Conservation (phyloP, 2,113 vertebrate genomes). For the Caranx ignobilis region DNA sequence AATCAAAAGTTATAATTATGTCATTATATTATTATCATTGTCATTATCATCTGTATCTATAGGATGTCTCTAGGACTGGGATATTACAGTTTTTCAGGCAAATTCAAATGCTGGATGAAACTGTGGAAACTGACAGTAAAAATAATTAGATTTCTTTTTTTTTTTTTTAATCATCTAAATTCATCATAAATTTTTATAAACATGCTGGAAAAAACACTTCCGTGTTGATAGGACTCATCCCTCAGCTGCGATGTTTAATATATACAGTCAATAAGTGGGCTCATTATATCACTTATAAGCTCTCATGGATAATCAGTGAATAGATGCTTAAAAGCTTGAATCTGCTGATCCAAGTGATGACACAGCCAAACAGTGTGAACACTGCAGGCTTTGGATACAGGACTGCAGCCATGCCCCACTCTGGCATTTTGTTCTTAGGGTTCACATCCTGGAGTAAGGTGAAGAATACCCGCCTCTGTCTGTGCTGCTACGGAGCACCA, state of each 20-base stretch:
- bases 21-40: no score
- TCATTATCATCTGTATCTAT: no score
- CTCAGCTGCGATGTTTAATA: not conserved
- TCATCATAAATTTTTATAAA: no score
- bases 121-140: no score
- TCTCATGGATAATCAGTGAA: not conserved
- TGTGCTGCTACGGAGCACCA: slow-evolving; percentile 31
- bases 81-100: no score
- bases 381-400: slow-evolving; percentile 15
- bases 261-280: not conserved
- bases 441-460: slow-evolving; percentile 14
- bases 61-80: no score
- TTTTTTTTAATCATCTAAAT: no score
- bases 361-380: slow-evolving; percentile 10
- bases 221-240: no score
- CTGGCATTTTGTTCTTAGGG: slow-evolving; percentile 27
- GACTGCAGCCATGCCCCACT: slow-evolving; percentile 4
- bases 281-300: not conserved
- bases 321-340: not conserved
- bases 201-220: no score
- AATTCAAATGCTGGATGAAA: no score
- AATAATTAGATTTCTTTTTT: no score
- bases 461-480: slow-evolving; percentile 63
- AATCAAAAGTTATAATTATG: no score
- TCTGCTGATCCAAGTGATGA: slow-evolving; percentile 26